Percentiles rank a stretch among this genome's conserved stretches.
These are phyloP conservation scores for Dicycla oo DNA, from an alignment of 2,888 invertebrate species.

Conservation along the genomic window DNA sequence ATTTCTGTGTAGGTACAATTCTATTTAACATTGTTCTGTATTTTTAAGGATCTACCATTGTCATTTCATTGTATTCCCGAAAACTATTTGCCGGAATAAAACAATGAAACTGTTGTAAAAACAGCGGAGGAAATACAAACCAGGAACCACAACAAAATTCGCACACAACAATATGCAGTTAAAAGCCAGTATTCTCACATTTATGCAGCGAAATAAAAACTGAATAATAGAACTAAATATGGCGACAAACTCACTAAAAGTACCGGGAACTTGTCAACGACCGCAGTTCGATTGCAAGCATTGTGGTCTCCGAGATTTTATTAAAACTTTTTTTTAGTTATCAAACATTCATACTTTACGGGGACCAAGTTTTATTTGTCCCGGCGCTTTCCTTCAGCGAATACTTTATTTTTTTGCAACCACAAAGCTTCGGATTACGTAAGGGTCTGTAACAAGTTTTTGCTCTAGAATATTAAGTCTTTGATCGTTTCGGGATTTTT, in stretches of 20 bases:
- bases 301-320: constrained; percentile 60
- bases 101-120: constrained; percentile 39
- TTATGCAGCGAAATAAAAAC: constrained; percentile 33
- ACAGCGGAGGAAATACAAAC: constrained; percentile 9
- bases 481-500: constrained; percentile 48
- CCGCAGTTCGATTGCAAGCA: constrained; percentile 58
- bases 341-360: constrained; percentile 62
- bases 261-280: constrained; percentile 38
- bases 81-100: constrained; percentile 40
- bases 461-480: constrained; percentile 52
- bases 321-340: constrained; percentile 65
- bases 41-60: not conserved
- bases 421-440: constrained; percentile 54
- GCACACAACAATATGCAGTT: constrained; percentile 34
- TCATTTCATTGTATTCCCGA: constrained; percentile 20
- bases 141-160: not conserved
- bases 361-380: constrained; percentile 62
- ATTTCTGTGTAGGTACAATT: constrained; percentile 8
- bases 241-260: constrained; percentile 49
- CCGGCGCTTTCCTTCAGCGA: constrained; percentile 45
- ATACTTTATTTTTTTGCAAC: constrained; percentile 58
- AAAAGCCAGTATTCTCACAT: constrained; percentile 24
- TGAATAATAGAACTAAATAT: constrained; percentile 52
- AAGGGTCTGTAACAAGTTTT: constrained; percentile 53
- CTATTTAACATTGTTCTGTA: not conserved